These are phyloP conservation scores for Bos javanicus DNA, from an alignment of 2,113 vertebrate genomes.

Conservation along the genomic window DNA sequence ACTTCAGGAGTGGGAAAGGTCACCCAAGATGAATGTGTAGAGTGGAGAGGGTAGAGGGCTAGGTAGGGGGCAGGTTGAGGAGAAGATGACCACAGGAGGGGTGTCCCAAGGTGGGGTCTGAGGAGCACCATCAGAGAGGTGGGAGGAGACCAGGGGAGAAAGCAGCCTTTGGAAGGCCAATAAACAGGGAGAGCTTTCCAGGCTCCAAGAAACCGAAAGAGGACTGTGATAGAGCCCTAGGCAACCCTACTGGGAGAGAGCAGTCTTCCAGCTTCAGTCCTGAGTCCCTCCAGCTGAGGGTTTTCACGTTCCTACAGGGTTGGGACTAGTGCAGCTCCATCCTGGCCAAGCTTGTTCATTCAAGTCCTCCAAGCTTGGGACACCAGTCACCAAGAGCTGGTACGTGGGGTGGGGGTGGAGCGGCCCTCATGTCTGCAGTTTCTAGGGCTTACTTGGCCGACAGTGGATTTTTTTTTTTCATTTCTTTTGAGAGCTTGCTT, in stretches of 20 bases:
- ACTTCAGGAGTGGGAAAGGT: neutral
- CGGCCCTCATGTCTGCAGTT: rapidly evolving
- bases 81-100: no score
- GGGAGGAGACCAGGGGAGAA: neutral
- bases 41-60: neutral
- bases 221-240: no score
- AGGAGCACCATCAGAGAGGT: neutral
- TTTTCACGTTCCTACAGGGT: neutral
- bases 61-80: no score
- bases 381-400: neutral
- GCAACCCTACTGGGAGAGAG: no score
- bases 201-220: rapidly evolving
- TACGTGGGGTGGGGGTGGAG: no score
- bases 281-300: neutral
- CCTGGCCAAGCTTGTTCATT: neutral
- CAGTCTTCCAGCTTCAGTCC: neutral
- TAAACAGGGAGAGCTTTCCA: neutral
- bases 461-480: neutral
- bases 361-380: neutral
- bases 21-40: neutral
- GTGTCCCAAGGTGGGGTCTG: neutral
- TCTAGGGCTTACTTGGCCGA: neutral
- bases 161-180: neutral
- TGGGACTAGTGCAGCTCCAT: neutral
- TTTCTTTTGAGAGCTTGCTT: conserved; percentile 33